Conservation (phyloP, 1,140 invertebrate species). For the Lepidurus packardi region DNA sequence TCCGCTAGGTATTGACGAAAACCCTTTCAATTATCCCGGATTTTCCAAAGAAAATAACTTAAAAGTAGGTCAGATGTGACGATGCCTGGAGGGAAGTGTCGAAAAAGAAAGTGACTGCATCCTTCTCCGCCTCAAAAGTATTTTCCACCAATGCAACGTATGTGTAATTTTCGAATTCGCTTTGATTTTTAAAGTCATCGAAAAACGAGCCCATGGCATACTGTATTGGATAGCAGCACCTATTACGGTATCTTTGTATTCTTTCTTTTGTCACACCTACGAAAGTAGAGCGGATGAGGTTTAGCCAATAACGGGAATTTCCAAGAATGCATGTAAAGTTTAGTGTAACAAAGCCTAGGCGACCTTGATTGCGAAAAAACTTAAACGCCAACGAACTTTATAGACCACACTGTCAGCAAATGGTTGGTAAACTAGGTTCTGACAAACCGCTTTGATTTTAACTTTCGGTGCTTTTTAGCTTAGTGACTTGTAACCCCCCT, state of each 20-base stretch:
- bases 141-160: too few relatives aligned
- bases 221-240: too few relatives aligned
- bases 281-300: slow-evolving; percentile 4
- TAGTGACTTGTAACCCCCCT: neutral
- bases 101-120: too few relatives aligned
- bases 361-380: slow-evolving; percentile 24
- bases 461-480: neutral
- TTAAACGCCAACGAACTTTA: slow-evolving; percentile 1
- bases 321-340: neutral
- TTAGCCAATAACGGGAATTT: neutral
- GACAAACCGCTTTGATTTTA: neutral
- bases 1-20: too few relatives aligned
- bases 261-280: neutral
- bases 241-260: neutral
- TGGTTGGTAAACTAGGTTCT: neutral
- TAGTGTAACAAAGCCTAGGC: neutral
- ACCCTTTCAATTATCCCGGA: too few relatives aligned
- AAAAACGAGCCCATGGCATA: too few relatives aligned
- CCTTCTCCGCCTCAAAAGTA: too few relatives aligned
- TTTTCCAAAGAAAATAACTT: too few relatives aligned
- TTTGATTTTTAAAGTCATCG: too few relatives aligned
- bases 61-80: too few relatives aligned
- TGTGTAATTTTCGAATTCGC: too few relatives aligned
- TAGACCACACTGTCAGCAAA: neutral
- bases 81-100: too few relatives aligned